A percentile compares a stretch with the other conserved stretches of the same genome.
Conservation (phyloP, 2,888 invertebrate genomes). For the Hylaea fasciaria region DNA sequence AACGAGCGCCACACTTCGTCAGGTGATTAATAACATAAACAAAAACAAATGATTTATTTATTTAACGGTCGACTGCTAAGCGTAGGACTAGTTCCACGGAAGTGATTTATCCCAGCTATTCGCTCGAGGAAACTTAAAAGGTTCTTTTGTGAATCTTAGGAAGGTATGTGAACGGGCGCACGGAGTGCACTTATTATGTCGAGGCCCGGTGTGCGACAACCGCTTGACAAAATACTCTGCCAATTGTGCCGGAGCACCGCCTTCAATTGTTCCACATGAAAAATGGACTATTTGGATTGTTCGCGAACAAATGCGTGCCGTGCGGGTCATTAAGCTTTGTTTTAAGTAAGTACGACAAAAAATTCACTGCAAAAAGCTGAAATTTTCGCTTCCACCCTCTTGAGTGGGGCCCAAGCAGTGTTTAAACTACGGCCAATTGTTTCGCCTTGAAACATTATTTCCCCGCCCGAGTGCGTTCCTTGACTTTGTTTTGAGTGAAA, state of each 20-base stretch:
- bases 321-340: constrained; percentile 84
- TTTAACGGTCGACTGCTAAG: not conserved
- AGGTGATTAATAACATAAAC: constrained; percentile 75
- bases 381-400: constrained; percentile 75
- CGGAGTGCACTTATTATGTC: constrained; percentile 74
- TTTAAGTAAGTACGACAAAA: constrained; percentile 82
- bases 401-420: constrained; percentile 65
- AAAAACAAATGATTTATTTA: constrained; percentile 41
- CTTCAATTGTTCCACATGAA: constrained; percentile 84
- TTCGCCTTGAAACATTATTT: constrained; percentile 62
- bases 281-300: constrained; percentile 84
- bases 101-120: constrained; percentile 6
- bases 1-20: constrained; percentile 63
- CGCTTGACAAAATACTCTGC: constrained; percentile 83
- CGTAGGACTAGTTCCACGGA: not conserved
- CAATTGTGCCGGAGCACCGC: constrained; percentile 82
- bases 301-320: constrained; percentile 83
- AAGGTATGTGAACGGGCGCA: constrained; percentile 51
- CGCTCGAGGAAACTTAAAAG: constrained; percentile 21
- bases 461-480: constrained; percentile 47
- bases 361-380: constrained; percentile 73
- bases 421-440: constrained; percentile 74
- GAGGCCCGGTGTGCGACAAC: constrained; percentile 73
- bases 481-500: constrained; percentile 46
- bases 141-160: constrained; percentile 24